Evolutionary conservation across 1,140 invertebrate genomes (phyloP), one percentile per base, ranked within the genome.

Genomic region (Leucophenga varia): DNA sequence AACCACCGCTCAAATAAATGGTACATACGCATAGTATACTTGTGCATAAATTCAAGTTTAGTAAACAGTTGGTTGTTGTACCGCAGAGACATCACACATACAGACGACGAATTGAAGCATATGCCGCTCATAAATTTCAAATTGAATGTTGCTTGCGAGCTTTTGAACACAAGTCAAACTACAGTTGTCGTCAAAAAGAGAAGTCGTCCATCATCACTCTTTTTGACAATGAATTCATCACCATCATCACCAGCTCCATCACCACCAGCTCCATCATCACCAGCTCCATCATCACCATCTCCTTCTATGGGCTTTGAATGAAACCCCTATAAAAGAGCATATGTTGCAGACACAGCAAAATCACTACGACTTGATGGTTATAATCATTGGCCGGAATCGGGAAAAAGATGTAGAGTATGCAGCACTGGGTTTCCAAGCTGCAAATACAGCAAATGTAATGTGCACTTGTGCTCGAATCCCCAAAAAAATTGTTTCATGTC

Each of bases 201-300:
- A 49, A 32, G 43, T 50, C 48, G 41, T 50, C 48, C 48, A 44
- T 44, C 48, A 44, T 50, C 48, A 50, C 48, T 50, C 40, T 41
- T 39, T 50, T 50, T 45, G 48, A 50, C 36, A 50, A 45, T 44
- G 48, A 44, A 50, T 28, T 43, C 48, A 50, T 32, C 49, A 8
- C 42, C 49, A 46, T 30, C 14, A 47, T 50, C 48, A 43, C 42
- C 48, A 50, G 41, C 48, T n/a, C n/a, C n/a, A n/a, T n/a, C n/a
- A n/a, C n/a, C n/a, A n/a, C n/a, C n/a, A n/a, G n/a, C n/a, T 50
- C 48, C 48, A 44, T 44, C 48, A 44, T 50, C 48, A 50, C 48
- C 48, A 50, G 19, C 49, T n/a, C 42, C 49, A 46, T 30, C 14
- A 47, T 50, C 48, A 43, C 42, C 48, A 50, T 32, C 48, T 50